Evolutionary conservation across 2,113 vertebrate species (phyloP).

Genomic region (Chlamydotis undulata): DNA sequence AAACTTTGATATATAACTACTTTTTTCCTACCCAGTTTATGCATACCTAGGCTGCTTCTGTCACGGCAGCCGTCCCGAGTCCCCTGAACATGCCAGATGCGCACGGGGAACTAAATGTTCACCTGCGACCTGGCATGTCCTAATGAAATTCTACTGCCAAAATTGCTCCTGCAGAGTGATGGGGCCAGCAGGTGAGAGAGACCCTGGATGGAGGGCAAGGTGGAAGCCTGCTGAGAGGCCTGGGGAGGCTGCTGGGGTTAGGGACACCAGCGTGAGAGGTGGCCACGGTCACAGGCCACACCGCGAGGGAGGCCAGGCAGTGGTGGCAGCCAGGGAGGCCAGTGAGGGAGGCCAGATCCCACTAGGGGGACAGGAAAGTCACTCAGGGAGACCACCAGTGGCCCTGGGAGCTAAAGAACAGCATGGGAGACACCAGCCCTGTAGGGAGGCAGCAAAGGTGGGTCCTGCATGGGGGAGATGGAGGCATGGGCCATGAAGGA

Average conservation of each 20-base stretch:
- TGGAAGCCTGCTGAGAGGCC: background rate
- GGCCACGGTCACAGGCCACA: rapidly evolving
- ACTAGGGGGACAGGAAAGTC: rapidly evolving
- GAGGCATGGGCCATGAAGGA: background rate
- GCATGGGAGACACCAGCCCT: rapidly evolving
- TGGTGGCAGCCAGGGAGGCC: rapidly evolving
- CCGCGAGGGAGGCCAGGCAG: too few species aligned
- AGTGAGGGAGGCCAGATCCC: rapidly evolving
- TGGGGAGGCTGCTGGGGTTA: background rate
- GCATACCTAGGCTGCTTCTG: background rate
- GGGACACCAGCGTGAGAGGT: too few species aligned
- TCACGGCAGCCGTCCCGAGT: background rate
- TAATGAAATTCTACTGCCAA: background rate
- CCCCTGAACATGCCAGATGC: background rate
- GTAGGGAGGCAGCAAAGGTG: background rate
- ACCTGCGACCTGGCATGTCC: rapidly evolving
- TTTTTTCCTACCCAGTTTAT: background rate
- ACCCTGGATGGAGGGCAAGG: background rate
- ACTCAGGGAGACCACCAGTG: background rate
- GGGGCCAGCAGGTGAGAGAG: rapidly evolving
- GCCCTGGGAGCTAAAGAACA: background rate
- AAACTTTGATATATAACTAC: background rate
- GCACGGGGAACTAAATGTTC: background rate
- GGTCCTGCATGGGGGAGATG: too few species aligned
- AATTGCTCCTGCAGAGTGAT: background rate